These are phyloP conservation scores for Tauraco erythrolophus DNA, from an alignment of 2,113 vertebrate species.

Conservation along the genomic window DNA sequence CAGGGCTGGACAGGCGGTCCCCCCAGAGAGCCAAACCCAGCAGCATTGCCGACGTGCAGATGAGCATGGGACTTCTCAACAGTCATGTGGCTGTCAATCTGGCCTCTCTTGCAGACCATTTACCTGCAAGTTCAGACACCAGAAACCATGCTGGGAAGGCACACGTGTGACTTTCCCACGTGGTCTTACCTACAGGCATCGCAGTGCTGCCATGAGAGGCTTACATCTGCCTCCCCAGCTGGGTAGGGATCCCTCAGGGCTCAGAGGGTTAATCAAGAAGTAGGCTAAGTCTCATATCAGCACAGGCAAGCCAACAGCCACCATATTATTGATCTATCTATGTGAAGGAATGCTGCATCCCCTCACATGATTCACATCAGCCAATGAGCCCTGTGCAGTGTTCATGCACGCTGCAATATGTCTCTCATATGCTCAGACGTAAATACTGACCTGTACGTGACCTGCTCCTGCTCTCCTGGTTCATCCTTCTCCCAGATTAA, in stretches of 20 bases:
- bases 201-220: background rate
- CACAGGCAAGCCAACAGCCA: background rate
- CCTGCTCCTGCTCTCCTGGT: slow-evolving; percentile 52
- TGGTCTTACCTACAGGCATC: background rate
- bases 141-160: background rate
- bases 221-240: background rate
- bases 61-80: background rate
- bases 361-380: background rate
- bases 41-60: background rate
- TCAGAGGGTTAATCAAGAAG: background rate
- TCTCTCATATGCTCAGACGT: background rate
- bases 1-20: background rate
- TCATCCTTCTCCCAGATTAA: slow-evolving; percentile 78
- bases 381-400: background rate
- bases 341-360: background rate
- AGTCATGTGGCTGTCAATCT: background rate
- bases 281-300: background rate
- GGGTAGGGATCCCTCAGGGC: background rate
- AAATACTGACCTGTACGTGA: slow-evolving; percentile 73
- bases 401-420: background rate
- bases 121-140: background rate
- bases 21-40: background rate
- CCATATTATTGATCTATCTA: background rate
- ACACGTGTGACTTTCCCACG: background rate
- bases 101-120: background rate